These are phyloP conservation scores for Platichthys flesus DNA, from an alignment of 2,113 vertebrate genomes.

Conservation along the genomic window DNA sequence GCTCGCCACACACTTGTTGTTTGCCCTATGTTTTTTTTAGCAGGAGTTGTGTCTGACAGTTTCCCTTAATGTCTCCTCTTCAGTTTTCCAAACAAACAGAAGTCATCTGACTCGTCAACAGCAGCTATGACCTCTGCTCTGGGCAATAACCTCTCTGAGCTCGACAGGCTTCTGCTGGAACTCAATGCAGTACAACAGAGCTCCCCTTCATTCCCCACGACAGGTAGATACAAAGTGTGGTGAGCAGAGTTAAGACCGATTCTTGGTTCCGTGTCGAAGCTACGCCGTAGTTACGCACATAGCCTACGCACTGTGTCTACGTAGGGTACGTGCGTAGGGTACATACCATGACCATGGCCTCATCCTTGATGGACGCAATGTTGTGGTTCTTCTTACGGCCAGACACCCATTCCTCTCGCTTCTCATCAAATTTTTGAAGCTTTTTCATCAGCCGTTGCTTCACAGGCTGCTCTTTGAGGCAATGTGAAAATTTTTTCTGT, in stretches of 20 bases:
- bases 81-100: slow-evolving; percentile 98
- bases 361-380: too few relatives aligned
- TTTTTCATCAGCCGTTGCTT: too few relatives aligned
- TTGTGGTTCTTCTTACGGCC: too few relatives aligned
- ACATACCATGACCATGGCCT: too few relatives aligned
- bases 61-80: background rate
- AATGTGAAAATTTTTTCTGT: too few relatives aligned
- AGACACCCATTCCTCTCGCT: too few relatives aligned
- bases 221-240: slow-evolving; percentile 79
- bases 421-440: too few relatives aligned
- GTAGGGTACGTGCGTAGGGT: too few relatives aligned
- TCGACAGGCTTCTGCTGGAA: slow-evolving; percentile 94
- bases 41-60: background rate
- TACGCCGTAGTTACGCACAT: too few relatives aligned
- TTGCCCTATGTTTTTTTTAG: background rate
- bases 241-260: background rate
- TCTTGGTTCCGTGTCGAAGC: too few relatives aligned
- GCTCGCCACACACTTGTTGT: background rate
- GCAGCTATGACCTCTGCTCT: slow-evolving; percentile 90
- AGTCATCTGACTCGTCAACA: slow-evolving; percentile 89
- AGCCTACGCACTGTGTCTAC: too few relatives aligned
- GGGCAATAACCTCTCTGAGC: slow-evolving; percentile 95
- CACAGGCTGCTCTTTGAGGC: too few relatives aligned
- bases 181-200: slow-evolving; percentile 95
- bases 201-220: slow-evolving; percentile 84